Evolutionary conservation across 2,888 invertebrate species (phyloP), one percentile per base, ranked within the genome.

Genomic region (Ectropis crepuscularia): DNA sequence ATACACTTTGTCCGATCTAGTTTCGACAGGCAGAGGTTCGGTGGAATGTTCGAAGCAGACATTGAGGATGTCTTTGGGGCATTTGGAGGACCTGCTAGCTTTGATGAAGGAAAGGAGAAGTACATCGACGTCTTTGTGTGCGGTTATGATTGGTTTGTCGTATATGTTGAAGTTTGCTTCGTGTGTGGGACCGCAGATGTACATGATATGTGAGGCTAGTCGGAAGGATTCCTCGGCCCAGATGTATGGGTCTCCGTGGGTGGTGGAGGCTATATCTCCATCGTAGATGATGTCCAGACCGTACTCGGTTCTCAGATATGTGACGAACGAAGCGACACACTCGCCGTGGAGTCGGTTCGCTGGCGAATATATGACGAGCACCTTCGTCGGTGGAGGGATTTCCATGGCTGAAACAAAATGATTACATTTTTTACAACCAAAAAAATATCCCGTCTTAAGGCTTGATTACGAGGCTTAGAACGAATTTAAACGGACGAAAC

Each of bases 11-110:
- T 82, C 83, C 6, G 83, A 79, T 9, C 79, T 78, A 0, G 88
- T 90, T 60, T 92, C 92, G 0, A 85, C 63, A 0, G 92, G 92
- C 2, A 90, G 64, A 2, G 72, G 70, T 0, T 84, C 88, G 58
- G 84, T 84, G 0, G 92, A 92, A 66, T 92, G 85, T 59, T 92
- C 90, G 50, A 92, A 92, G 68, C 85, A 82, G 0, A 92, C 83
- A 46, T 90, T 92, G 5, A 87, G 67, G 0, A 92, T 71, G 5
- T 88, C 82, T 66, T 92, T 91, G 0, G 78, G 78, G 59, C 68
- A 72, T 43, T 81, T 74, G 0, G 82, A 72, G 0, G 71, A 75
- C 28, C 83, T 72, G 51, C 72, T 79, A 0, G 83, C 73, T 70
- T 80, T 85, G 0, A 91, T 69, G 61, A 89, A 77, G 0, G 85